Evolutionary conservation across 2,888 invertebrate genomes (phyloP).

Genomic region (Ophion costatus): DNA sequence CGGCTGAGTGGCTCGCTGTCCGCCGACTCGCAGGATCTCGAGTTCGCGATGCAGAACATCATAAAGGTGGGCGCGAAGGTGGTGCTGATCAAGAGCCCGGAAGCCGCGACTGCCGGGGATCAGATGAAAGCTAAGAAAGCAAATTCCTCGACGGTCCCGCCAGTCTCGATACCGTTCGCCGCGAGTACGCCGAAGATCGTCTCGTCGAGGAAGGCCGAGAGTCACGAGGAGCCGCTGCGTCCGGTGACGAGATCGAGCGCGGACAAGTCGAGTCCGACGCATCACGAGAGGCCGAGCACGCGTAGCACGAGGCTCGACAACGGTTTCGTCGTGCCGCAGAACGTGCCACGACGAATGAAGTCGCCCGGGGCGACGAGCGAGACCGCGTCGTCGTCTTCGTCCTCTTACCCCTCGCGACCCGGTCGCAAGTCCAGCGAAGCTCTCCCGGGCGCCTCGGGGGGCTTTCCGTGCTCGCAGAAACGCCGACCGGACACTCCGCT

Average conservation of each 20-base stretch:
- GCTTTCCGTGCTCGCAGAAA: constrained; percentile 60
- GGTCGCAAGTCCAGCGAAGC: constrained; percentile 42
- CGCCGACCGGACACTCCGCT: constrained; percentile 78
- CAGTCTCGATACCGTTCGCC: neutral
- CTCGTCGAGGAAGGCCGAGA: constrained; percentile 1
- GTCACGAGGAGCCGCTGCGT: constrained; percentile 41
- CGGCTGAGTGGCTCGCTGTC: constrained; percentile 20
- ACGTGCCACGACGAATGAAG: constrained; percentile 58
- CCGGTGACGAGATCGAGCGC: constrained; percentile 64
- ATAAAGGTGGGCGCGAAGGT: constrained; percentile 39
- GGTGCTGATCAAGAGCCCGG: constrained; percentile 26
- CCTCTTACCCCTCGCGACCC: neutral
- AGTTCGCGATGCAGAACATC: constrained; percentile 39
- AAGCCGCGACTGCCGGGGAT: constrained; percentile 6
- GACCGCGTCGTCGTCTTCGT: neutral
- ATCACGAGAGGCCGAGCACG: constrained; percentile 69
- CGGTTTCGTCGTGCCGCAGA: constrained; percentile 70
- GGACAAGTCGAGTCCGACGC: constrained; percentile 6
- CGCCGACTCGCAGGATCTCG: constrained; percentile 5
- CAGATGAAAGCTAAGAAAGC: constrained; percentile 4
- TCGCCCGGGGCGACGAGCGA: constrained; percentile 49
- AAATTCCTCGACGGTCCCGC: neutral
- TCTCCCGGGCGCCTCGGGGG: constrained; percentile 29
- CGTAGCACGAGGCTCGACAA: constrained; percentile 74
- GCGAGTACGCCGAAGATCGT: constrained; percentile 7